Evolutionary conservation across 2,797 vertebrate genomes (phyloP).

Genomic region (Sandelia bainsii): DNA sequence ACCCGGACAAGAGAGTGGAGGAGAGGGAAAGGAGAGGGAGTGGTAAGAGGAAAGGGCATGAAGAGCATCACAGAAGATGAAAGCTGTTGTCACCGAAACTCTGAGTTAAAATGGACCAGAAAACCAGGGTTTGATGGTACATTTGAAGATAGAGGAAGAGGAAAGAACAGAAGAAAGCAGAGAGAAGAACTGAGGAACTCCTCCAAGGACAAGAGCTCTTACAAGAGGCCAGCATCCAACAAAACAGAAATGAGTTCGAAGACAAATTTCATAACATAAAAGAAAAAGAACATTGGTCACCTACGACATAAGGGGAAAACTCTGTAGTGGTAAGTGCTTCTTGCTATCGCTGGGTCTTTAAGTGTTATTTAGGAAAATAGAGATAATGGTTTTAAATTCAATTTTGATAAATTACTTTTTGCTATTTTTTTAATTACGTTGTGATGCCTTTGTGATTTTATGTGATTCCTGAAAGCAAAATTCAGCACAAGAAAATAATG

Average conservation of each 20-base stretch:
- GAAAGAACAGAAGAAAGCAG: constrained; percentile 5
- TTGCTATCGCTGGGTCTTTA: constrained; percentile 10
- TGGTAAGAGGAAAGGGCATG: constrained; percentile 52
- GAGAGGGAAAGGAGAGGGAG: constrained; percentile 56
- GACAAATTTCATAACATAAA: constrained; percentile 21
- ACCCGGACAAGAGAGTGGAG: constrained; percentile 49
- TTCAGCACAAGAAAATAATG: neutral
- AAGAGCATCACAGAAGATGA: constrained; percentile 56
- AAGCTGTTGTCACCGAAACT: constrained; percentile 53
- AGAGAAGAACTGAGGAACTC: constrained; percentile 8
- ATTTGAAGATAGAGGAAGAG: constrained; percentile 21
- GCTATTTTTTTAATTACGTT: neutral
- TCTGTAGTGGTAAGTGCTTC: constrained; percentile 58
- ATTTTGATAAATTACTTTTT: constrained; percentile 1
- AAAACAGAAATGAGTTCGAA: neutral
- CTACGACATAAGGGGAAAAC: neutral
- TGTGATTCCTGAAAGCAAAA: constrained; percentile 10
- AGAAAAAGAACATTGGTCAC: constrained; percentile 7
- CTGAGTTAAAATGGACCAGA: constrained; percentile 39
- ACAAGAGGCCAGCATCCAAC: neutral
- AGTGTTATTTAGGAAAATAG: constrained; percentile 4
- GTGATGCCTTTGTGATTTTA: neutral
- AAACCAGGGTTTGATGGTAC: constrained; percentile 4
- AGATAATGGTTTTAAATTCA: constrained; percentile 10
- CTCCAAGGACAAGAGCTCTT: constrained; percentile 31